phyloP scores from a whole-genome alignment of 2,797 vertebrate genomes.

The Fistularia tabacaria region DNA sequence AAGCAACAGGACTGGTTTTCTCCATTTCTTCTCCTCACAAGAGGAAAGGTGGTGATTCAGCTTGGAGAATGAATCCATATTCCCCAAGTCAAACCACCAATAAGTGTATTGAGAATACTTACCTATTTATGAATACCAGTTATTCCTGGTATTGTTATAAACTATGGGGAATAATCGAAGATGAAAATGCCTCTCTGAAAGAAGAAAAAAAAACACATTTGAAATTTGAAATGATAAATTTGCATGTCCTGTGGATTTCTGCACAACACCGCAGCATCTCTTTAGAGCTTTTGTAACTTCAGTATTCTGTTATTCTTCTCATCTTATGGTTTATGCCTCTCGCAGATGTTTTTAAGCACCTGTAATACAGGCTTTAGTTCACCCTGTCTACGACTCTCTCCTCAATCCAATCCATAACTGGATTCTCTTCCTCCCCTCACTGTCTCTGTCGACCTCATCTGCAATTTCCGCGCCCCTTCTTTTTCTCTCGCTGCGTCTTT shows the following conservation, averaged over 20 bases:
- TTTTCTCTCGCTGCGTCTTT: slow-evolving; percentile 21
- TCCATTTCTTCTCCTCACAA: slow-evolving; percentile 5
- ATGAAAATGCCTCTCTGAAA: too few species aligned
- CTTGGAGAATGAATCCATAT: slow-evolving; percentile 7
- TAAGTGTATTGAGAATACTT: not conserved
- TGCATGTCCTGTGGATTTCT: too few species aligned
- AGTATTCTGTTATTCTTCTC: slow-evolving; percentile 29
- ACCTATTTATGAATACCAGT: not conserved
- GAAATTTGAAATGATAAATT: too few species aligned
- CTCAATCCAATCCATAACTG: slow-evolving; percentile 40
- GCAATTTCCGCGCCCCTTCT: not conserved
- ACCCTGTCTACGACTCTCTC: slow-evolving; percentile 33
- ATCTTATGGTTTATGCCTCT: slow-evolving; percentile 8
- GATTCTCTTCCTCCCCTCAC: slow-evolving; percentile 4
- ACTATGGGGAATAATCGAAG: too few species aligned
- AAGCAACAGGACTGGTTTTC: slow-evolving; percentile 20
- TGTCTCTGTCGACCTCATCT: slow-evolving; percentile 23
- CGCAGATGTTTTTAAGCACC: slow-evolving; percentile 62
- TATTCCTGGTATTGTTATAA: too few species aligned
- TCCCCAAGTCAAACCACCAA: slow-evolving; percentile 14
- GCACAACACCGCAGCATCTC: too few species aligned
- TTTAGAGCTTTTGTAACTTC: slow-evolving; percentile 6
- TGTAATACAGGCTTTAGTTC: slow-evolving; percentile 58
- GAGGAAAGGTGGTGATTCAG: slow-evolving; percentile 29
- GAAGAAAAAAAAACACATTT: too few species aligned